Percentiles rank a stretch among this genome's conserved stretches.
These are phyloP conservation scores for Salarias fasciatus DNA, from an alignment of 2,797 vertebrate species.

Conservation along the genomic window DNA sequence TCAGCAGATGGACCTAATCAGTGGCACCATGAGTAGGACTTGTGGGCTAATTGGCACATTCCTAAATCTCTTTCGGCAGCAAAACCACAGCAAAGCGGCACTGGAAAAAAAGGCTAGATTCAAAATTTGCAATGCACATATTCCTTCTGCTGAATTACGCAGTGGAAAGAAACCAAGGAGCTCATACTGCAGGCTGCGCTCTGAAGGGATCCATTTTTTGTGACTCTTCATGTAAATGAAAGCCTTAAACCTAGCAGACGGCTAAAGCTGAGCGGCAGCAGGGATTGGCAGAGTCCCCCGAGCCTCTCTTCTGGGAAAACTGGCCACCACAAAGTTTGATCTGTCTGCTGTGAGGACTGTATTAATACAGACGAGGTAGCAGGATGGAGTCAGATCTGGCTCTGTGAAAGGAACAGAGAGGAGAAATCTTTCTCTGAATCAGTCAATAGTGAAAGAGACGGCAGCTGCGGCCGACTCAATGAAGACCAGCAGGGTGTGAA, in stretches of 20 bases:
- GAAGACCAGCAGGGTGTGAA: conserved; percentile 67
- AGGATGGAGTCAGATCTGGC: conserved; percentile 43
- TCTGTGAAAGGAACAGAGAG: conserved; percentile 12
- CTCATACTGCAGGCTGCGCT: background rate
- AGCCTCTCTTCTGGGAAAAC: conserved; percentile 37
- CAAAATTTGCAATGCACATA: conserved; percentile 5
- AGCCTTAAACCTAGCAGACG: conserved; percentile 30
- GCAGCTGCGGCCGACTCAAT: conserved; percentile 55
- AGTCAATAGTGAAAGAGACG: conserved; percentile 42
- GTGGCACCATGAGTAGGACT: conserved; percentile 43
- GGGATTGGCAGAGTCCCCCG: conserved; percentile 25
- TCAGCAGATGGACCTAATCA: conserved; percentile 55
- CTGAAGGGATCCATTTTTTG: background rate
- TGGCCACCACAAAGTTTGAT: conserved; percentile 54
- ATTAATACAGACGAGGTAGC: conserved; percentile 57
- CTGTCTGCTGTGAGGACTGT: conserved; percentile 28
- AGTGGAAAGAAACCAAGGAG: conserved; percentile 4
- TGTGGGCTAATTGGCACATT: conserved; percentile 41
- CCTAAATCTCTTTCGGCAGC: conserved; percentile 22
- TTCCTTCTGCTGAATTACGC: conserved; percentile 6
- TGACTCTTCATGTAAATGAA: conserved; percentile 7
- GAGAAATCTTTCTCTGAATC: conserved; percentile 54
- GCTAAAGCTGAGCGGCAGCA: conserved; percentile 25
- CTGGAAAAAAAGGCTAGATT: conserved; percentile 8
- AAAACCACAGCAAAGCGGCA: conserved; percentile 44